Evolutionary conservation across 2,113 vertebrate genomes (phyloP), one percentile per base, ranked within the genome.

Genomic region (Turnix velox): DNA sequence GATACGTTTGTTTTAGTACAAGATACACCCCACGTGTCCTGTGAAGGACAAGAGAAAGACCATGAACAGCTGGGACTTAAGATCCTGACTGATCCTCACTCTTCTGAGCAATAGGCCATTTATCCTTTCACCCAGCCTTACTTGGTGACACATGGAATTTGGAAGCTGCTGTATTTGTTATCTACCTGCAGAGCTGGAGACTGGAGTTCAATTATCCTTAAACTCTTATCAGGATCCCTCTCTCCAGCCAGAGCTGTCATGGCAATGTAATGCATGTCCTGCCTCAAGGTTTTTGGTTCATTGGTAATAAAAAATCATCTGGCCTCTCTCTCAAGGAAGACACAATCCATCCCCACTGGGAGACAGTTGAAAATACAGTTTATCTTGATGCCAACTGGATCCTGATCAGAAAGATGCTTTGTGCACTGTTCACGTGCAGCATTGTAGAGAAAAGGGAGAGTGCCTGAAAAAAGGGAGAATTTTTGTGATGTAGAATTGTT

Each of bases 221-320:
- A 92, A 73, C 69, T 90, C 80, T 78, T 93, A 89, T 76, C 62
- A 84, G 81, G 74, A 84, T 84, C 77, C 77, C 93, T 94, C 81
- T 65, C 69, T 87, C 42, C 80, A 66, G 91, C 80, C 77, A 58
- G 74, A 4, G 45, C 95, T 96, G 91, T 92, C 84, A 92, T 33
- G 77, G 62, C 84, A 91, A 88, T 54, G 39, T 88, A 92, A 89
- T 82, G 74, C 87, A 91, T 65, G 92, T 84, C 92, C 91, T 87
- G 84, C 88, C 74, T 93, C 94, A 96, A 96, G 96, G 77, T 65
- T 95, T 95, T 95, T 93, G 83, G 82, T 96, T 90, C 92, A 45
- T 75, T 93, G 90, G 72, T 88, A 96, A 96, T 93, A 92, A 94
- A 92, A 92, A 92, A 58, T 95, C 65, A 88, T 94, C 92, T 94